A percentile compares a stretch with the other conserved stretches of the same genome.
Conservation (phyloP, 2,888 invertebrate species). For the Lasioglossum malachurum region DNA sequence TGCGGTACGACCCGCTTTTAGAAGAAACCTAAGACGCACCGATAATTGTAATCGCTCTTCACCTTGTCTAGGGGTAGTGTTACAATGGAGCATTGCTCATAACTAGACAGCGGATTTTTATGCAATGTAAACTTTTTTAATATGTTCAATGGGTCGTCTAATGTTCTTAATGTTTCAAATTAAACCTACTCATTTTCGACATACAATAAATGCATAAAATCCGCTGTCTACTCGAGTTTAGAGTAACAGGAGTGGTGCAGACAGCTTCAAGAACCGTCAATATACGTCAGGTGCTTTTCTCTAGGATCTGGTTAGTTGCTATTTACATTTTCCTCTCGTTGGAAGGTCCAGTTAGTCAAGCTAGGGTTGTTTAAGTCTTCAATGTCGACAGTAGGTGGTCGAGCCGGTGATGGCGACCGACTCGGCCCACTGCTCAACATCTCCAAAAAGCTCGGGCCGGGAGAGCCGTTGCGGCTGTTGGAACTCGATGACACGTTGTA, state of each 20-base stretch:
- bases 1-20: background rate
- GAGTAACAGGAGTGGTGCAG: background rate
- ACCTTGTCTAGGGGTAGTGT: background rate
- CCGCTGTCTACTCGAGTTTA: background rate
- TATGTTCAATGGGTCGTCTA: too few species aligned
- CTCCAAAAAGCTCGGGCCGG: constrained; percentile 81
- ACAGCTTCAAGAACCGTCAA: background rate
- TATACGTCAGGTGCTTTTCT: background rate
- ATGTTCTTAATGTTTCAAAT: too few species aligned
- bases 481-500: constrained; percentile 73
- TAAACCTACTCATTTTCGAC: too few species aligned
- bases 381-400: constrained; percentile 78
- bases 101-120: too few species aligned
- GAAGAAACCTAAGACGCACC: background rate
- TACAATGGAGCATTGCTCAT: background rate
- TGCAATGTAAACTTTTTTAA: too few species aligned
- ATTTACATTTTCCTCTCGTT: constrained; percentile 78
- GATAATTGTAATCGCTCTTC: background rate
- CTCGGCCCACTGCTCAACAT: constrained; percentile 83
- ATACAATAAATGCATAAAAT: too few species aligned
- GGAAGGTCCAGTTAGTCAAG: constrained; percentile 82
- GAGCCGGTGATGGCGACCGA: constrained; percentile 83
- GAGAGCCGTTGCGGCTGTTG: constrained; percentile 70
- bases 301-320: background rate
- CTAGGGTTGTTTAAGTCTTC: constrained; percentile 82